Evolutionary conservation across 1,140 invertebrate species (phyloP), one percentile per base, ranked within the genome.

Genomic region (Drosophila virilis): DNA sequence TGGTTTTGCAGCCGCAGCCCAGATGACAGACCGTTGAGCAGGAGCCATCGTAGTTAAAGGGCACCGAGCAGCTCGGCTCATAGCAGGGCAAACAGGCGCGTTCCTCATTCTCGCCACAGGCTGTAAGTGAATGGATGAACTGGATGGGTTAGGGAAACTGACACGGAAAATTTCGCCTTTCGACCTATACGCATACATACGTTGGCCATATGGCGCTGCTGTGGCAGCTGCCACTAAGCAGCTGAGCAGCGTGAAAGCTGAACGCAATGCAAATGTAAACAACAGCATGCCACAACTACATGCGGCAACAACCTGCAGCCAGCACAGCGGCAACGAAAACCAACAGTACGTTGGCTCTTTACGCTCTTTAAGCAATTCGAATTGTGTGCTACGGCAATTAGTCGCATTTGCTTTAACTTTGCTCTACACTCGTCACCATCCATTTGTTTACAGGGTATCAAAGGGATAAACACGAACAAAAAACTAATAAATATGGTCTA

Each of bases 1-100:
- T 83, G 7, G 51, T 61, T n/a, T 52, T 76, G 61, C 82, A 86
- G 45, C 32, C 43, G 22, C 82, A 86, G 33, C 78, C 82, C 22
- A 86, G 40, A 0, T 38, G 12, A 28, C 83, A 86, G 10, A 17
- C 2, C 0, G 0, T 0, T 1, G 15, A 2, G 33, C 57, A 74
- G 9, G 0, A 0, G 0, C 32, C 2, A 6, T 70, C 42, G 1
- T 6, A 0, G 8, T 22, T 5, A 51, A 38, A 70, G 7, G 68
- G 76, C 40, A 28, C 7, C 6, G 17, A 22, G 15, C 83, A 88
- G 10, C 12, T 77, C 6, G 83, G 17, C 43, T 77, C 50, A 1
- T 13, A n/a, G 38, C 82, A 81, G 4, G 42, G 48, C 8, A 77
- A 0, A 65, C 82, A 86, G n/a, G 68, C 42, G 6, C 35, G 59